Percentiles rank a stretch among this genome's conserved stretches.
Evolutionary conservation across 2,113 vertebrate species (phyloP).

Genomic region (Terrapene triunguis): DNA sequence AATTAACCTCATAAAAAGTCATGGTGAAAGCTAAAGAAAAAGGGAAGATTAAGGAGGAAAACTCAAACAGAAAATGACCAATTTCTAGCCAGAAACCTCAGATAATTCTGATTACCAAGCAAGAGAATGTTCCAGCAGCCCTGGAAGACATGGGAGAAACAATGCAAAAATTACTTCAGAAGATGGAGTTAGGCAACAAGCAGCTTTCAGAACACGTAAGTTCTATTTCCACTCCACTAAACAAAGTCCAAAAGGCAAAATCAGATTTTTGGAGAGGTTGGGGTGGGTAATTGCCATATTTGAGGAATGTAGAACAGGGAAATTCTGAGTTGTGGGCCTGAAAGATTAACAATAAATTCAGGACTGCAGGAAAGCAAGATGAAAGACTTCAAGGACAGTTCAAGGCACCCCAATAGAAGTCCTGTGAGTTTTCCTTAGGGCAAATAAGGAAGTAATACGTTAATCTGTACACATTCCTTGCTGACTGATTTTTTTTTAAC

Average conservation of each 20-base stretch:
- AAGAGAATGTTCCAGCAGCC: not conserved
- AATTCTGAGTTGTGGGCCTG: no score
- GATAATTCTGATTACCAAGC: not conserved
- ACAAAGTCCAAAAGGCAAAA: not conserved
- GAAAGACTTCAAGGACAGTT: no score
- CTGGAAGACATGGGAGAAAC: not conserved
- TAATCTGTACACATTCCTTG: not conserved
- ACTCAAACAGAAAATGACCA: not conserved
- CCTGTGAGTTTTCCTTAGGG: no score
- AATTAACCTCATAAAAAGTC: no score
- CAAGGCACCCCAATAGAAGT: no score
- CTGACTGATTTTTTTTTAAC: not conserved
- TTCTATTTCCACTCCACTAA: slow-evolving; percentile 1
- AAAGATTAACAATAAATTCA: no score
- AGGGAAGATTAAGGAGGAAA: not conserved
- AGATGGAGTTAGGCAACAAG: not conserved
- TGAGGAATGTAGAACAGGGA: not conserved
- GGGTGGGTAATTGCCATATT: not conserved
- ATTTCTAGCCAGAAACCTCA: not conserved
- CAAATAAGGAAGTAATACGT: no score
- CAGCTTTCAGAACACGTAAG: not conserved
- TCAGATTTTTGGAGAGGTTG: not conserved
- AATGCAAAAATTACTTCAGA: not conserved
- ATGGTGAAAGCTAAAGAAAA: no score
- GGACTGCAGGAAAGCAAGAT: no score